These are phyloP conservation scores for Pseudeuparius sepicola DNA, from an alignment of 2,888 invertebrate genomes.

Conservation along the genomic window DNA sequence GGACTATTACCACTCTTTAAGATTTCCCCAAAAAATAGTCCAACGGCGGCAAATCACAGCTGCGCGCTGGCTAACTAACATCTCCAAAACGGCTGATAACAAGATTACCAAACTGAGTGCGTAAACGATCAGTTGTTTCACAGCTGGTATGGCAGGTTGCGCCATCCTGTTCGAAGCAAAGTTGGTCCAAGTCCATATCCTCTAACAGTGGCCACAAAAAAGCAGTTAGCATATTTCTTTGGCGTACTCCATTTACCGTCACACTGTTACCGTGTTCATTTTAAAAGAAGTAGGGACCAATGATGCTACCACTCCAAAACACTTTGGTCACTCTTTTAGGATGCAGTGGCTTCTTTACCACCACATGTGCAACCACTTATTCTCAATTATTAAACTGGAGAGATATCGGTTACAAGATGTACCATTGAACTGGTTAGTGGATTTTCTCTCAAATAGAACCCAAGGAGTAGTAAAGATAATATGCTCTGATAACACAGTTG, in stretches of 20 bases:
- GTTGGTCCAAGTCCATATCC: constrained; percentile 7
- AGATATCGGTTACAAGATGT: too few species aligned
- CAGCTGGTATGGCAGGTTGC: constrained; percentile 15
- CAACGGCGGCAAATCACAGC: background rate
- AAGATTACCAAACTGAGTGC: constrained; percentile 8
- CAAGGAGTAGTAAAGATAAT: too few species aligned
- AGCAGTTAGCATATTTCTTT: constrained; percentile 13
- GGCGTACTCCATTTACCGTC: constrained; percentile 12
- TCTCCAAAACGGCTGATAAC: constrained; percentile 10
- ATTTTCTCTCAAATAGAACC: too few species aligned
- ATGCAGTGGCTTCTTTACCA: constrained; percentile 11
- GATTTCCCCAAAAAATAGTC: constrained; percentile 3
- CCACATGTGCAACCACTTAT: constrained; percentile 10
- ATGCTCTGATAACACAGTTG: too few species aligned
- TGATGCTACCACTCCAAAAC: constrained; percentile 13
- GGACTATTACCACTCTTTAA: too few species aligned
- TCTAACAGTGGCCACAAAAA: background rate
- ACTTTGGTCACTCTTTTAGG: constrained; percentile 10
- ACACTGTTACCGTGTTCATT: constrained; percentile 12
- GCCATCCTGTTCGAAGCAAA: constrained; percentile 14
- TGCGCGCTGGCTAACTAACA: constrained; percentile 3
- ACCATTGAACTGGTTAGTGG: too few species aligned
- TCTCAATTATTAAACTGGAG: too few species aligned
- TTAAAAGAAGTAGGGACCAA: constrained; percentile 14
- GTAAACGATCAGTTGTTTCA: constrained; percentile 14